Percentiles rank a stretch among this genome's conserved stretches.
phyloP scores from a whole-genome alignment of 1,140 invertebrate species.

The Reticulitermes speratus region DNA sequence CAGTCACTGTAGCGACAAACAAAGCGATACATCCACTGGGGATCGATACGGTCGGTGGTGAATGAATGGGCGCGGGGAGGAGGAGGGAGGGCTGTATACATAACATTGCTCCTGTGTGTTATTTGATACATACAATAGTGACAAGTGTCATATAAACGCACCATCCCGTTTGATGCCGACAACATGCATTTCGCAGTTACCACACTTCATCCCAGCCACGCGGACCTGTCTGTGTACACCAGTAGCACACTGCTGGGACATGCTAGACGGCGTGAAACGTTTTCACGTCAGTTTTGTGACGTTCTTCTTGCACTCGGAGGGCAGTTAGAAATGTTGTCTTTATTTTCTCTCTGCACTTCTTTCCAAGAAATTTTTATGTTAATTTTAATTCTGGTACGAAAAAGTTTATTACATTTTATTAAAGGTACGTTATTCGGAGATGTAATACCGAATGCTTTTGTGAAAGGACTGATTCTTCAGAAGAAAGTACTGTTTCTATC shows the following conservation, averaged over 20 bases:
- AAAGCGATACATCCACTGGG: constrained; percentile 4
- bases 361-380: too few relatives aligned
- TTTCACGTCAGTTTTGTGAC: not conserved
- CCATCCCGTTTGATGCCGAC: not conserved
- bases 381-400: too few relatives aligned
- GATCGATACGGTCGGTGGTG: constrained; percentile 7
- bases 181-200: not conserved
- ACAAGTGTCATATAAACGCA: constrained; percentile 5
- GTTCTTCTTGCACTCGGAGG: not conserved
- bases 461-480: too few relatives aligned
- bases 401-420: too few relatives aligned
- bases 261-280: not conserved
- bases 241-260: too few relatives aligned
- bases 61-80: not conserved
- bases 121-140: constrained; percentile 13
- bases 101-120: constrained; percentile 12
- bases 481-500: too few relatives aligned
- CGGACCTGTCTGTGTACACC: not conserved
- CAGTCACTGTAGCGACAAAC: not conserved
- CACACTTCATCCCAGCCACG: not conserved
- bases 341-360: not conserved
- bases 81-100: not conserved
- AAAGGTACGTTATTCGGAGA: too few relatives aligned
- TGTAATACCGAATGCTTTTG: too few relatives aligned
- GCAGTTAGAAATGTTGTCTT: not conserved